Evolutionary conservation across 37 sponge, comb jelly and placozoan genomes (phyloP).

Genomic region (Chondrilla cf. caribensis): DNA sequence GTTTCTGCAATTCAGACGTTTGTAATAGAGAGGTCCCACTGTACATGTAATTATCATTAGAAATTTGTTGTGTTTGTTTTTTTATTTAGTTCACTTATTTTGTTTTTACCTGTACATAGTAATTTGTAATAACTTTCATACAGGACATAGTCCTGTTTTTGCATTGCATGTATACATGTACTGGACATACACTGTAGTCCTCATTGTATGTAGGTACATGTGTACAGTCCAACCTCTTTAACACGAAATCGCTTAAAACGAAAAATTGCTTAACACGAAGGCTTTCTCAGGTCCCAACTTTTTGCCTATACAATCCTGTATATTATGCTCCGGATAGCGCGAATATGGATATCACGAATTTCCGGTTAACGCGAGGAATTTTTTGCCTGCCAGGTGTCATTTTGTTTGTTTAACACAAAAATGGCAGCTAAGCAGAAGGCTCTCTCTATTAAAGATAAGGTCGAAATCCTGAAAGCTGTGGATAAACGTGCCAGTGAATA

Average conservation of each 20-base stretch:
- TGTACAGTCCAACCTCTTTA: slow-evolving; percentile 15
- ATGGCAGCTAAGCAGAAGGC: slow-evolving; percentile 24
- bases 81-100: no score
- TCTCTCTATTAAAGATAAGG: slow-evolving; percentile 4
- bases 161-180: no score
- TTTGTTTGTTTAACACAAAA: neutral
- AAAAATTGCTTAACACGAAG: slow-evolving; percentile 17
- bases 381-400: neutral
- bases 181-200: no score
- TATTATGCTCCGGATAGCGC: neutral
- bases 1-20: no score
- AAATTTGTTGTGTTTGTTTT: no score
- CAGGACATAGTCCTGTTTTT: no score
- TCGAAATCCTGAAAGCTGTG: slow-evolving; percentile 1
- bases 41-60: no score
- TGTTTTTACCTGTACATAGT: no score
- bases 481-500: neutral
- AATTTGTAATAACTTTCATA: no score
- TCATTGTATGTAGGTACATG: neutral
- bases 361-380: slow-evolving; percentile 11
- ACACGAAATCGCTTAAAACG: slow-evolving; percentile 23
- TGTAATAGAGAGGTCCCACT: no score
- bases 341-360: slow-evolving; percentile 10
- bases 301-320: neutral
- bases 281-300: neutral